A percentile compares a stretch with the other conserved stretches of the same genome.
phyloP scores from a whole-genome alignment of 2,888 invertebrate genomes.

The Drosophila yooni region DNA sequence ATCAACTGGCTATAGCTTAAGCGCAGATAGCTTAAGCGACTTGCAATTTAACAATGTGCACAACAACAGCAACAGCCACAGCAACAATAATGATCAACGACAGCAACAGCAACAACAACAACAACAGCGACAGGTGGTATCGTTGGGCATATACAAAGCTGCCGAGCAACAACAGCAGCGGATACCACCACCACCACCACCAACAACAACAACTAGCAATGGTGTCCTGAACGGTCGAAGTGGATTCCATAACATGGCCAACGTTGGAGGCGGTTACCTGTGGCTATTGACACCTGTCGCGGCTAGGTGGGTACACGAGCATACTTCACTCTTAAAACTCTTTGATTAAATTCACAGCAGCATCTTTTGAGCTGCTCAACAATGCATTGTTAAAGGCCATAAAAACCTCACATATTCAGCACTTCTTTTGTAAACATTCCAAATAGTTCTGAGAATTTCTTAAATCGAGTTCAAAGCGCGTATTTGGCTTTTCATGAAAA shows the following conservation, averaged over 20 bases:
- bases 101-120: conserved; percentile 24
- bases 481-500: background rate
- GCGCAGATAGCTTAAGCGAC: conserved; percentile 65
- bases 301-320: conserved; percentile 81
- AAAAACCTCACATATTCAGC: background rate
- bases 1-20: conserved; percentile 61
- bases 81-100: conserved; percentile 4
- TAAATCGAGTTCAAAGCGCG: background rate
- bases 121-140: conserved; percentile 22
- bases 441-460: background rate
- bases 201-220: background rate
- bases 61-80: conserved; percentile 16
- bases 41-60: conserved; percentile 68
- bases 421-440: too few species aligned
- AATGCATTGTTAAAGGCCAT: background rate
- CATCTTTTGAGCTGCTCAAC: background rate
- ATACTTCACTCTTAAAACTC: background rate
- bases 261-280: conserved; percentile 75
- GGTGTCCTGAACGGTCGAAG: background rate
- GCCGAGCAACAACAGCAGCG: conserved; percentile 11
- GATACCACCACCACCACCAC: conserved; percentile 9
- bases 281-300: conserved; percentile 85
- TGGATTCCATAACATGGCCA: conserved; percentile 20
- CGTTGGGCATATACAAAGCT: background rate
- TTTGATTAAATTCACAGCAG: background rate